A percentile compares a stretch with the other conserved stretches of the same genome.
phyloP scores from a whole-genome alignment of 2,888 invertebrate species.

The Drosophila maculinotata region DNA sequence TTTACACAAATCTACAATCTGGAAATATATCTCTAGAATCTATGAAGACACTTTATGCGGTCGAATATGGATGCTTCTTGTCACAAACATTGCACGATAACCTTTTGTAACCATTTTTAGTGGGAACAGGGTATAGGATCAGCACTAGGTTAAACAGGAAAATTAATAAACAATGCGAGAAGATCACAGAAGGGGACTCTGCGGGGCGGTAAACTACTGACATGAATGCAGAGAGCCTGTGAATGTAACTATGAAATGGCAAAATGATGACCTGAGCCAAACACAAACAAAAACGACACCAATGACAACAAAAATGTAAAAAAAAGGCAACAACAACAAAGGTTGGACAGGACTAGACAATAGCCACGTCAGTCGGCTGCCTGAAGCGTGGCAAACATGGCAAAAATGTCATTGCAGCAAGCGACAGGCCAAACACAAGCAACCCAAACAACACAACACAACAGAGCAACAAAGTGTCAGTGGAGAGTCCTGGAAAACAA shows the following conservation, averaged over 20 bases:
- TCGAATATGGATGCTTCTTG: too few relatives aligned
- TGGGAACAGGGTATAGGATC: background rate
- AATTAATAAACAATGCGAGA: conserved; percentile 71
- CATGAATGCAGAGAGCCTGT: conserved; percentile 45
- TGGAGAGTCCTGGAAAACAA: conserved; percentile 16
- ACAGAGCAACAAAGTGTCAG: conserved; percentile 33
- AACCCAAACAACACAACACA: conserved; percentile 7
- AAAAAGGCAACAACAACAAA: conserved; percentile 23
- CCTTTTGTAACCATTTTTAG: background rate
- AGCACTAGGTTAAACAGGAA: conserved; percentile 56
- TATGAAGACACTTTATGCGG: too few relatives aligned
- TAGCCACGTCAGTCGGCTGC: conserved; percentile 24
- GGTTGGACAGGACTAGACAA: conserved; percentile 29
- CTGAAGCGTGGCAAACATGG: conserved; percentile 37
- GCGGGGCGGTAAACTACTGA: conserved; percentile 26
- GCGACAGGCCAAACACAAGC: conserved; percentile 31
- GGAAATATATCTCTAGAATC: too few relatives aligned
- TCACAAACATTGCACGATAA: too few relatives aligned
- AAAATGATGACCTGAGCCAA: conserved; percentile 60
- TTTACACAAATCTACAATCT: too few relatives aligned
- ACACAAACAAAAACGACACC: conserved; percentile 38
- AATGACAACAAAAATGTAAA: conserved; percentile 25
- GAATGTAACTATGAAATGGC: conserved; percentile 60
- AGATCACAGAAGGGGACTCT: background rate
- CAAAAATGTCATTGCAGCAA: conserved; percentile 42